phyloP scores from a whole-genome alignment of 1,140 invertebrate genomes.

The Limonius californicus region DNA sequence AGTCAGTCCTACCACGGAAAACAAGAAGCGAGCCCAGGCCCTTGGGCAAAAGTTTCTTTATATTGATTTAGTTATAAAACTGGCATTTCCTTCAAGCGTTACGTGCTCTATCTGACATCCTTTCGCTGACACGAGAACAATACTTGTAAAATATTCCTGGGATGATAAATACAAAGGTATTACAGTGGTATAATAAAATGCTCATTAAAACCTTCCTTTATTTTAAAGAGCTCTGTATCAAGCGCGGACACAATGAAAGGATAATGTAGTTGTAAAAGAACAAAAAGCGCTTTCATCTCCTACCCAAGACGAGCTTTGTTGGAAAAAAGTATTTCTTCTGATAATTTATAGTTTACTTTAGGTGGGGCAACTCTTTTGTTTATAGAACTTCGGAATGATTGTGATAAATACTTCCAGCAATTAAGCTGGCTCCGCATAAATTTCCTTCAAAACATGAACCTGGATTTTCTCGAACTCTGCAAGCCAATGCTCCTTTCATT shows the following conservation, averaged over 20 bases:
- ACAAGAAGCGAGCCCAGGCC: neutral
- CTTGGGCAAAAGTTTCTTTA: neutral
- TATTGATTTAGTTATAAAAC: neutral
- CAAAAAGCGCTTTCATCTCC: neutral
- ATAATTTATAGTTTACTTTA: neutral
- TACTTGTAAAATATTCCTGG: conserved; percentile 5
- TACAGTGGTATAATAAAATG: conserved; percentile 5
- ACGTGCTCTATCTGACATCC: neutral
- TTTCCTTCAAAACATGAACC: no score
- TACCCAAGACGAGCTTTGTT: neutral
- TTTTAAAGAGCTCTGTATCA: conserved; percentile 4
- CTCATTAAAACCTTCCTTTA: conserved; percentile 6
- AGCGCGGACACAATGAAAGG: conserved; percentile 3
- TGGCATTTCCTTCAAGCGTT: neutral
- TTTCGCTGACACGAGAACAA: conserved; percentile 2
- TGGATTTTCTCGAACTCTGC: no score
- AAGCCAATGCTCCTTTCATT: no score
- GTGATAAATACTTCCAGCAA: no score
- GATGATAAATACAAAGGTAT: conserved; percentile 10
- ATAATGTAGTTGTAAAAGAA: conserved; percentile 2
- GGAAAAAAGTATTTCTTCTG: neutral
- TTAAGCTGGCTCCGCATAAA: no score
- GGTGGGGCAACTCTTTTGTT: no score
- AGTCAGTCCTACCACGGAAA: neutral
- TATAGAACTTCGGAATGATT: no score